Conservation (phyloP, 2,888 invertebrate species). For the Cancer borealis region DNA sequence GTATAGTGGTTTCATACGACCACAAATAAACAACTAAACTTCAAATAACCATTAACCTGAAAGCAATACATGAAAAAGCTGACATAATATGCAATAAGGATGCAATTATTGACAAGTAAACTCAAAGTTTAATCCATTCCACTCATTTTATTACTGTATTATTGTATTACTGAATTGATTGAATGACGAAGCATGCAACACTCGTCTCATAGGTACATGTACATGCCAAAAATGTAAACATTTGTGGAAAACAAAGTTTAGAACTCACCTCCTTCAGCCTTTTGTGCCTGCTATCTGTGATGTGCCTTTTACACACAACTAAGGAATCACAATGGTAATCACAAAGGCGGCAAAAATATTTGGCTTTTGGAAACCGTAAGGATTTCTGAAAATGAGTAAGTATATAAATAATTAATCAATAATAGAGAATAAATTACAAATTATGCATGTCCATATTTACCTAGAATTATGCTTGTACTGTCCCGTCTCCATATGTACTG, state of each 20-base stretch:
- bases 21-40: too few species aligned
- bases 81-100: neutral
- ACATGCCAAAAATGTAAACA: neutral
- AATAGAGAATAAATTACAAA: too few species aligned
- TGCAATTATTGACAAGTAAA: neutral
- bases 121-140: neutral
- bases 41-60: neutral
- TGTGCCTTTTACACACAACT: constrained; percentile 70
- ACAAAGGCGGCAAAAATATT: constrained; percentile 75
- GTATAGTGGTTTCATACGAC: too few species aligned
- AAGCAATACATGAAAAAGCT: neutral
- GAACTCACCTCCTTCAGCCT: constrained; percentile 69
- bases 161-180: neutral
- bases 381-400: constrained; percentile 74
- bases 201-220: neutral
- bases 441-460: too few species aligned
- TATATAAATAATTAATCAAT: too few species aligned
- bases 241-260: neutral
- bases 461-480: too few species aligned
- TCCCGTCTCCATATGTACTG: too few species aligned
- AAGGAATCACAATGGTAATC: constrained; percentile 76
- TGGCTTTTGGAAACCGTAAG: constrained; percentile 72
- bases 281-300: constrained; percentile 66
- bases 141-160: neutral
- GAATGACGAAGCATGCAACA: neutral